Evolutionary conservation across 2,113 vertebrate genomes (phyloP), one percentile per base, ranked within the genome.

Genomic region (Vimba vimba): DNA sequence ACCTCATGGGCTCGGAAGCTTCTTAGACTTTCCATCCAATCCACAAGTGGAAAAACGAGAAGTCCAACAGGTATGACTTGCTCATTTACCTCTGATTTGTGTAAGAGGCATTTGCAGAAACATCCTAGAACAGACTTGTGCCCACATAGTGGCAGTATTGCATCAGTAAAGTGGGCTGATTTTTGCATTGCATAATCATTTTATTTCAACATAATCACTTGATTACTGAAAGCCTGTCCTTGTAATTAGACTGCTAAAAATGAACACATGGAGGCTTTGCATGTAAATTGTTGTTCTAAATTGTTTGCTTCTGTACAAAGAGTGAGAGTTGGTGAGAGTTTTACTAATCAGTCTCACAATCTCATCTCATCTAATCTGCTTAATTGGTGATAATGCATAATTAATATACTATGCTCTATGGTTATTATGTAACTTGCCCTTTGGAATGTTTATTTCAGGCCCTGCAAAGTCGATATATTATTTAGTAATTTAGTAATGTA

Each of bases 121-220:
- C 17, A 23, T 33, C 33, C 17, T 21, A 69, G 50, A 52, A 6
- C 17, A 52, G 75, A 7, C 19, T 17, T 82, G 2, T n/a, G 73
- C 55, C 77, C 94, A 91, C 68, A 81, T 88, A 92, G 92, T 90
- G 94, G 88, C 94, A 93, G 91, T 94, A 86, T 94, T 93, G 91
- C 84, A 91, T 17, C 57, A 62, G 12, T 12, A 33, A 36, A 57
- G 50, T 43, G 23, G n/a, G 39, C 71, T 15, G 39, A 13, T 45
- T 45, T 8, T 73, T 45, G 30, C 23, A 69, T 45, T n/a, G 69
- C 69, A 45, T 45, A 74, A 74, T 45, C 11, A 13, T 45, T n/a
- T 62, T 9, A 4, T 12, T 74, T 74, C 36, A 74, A 21, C 71
- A 74, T 43, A 9, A n/a, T 73, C 69, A 13, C 21, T 23, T 73